Base-by-base conservation (phyloP, 2,888 invertebrate species). In the Andrena camellia region DNA sequence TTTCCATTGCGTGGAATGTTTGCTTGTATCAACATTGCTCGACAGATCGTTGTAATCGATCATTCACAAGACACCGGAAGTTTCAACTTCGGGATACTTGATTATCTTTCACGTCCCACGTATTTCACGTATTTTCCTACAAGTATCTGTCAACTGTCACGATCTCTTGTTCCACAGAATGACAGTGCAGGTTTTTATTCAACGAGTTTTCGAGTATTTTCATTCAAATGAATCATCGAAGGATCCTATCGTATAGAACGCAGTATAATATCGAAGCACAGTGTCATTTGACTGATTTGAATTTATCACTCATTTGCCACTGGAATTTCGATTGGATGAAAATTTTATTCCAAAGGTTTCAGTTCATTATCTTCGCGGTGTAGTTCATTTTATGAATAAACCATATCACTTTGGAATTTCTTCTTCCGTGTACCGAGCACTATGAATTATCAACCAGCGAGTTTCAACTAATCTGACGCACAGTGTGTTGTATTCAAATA, bases 31-130 rank as follows among this genome's bases (percentile, higher is more conserved):
- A 20, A 60, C 31, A 33, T 54, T 17, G 4, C 50, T 29, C 4
- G 42, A 17, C 26, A 20, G 48, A 29, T 5, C 26, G n/a, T 13
- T 52, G 59, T 76, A 72, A 81, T 72, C 64, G 72, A 69, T 80
- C 60, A 71, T 70, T 78, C 59, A 50, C 50, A 2, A 8, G 31
- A 17, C 6, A 10, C 69, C 68, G 77, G 81, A 83, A 81, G 35
- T 54, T 54, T 42, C 20, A 72, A n/a, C 68, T 29, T 60, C 31
- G 17, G 5, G 23, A 23, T 50, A 42, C 31, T 60, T 31, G 31
- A 71, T 71, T 62, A 71, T 62, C 17, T 29, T 2, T 29, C n/a
- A 13, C 13, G 31, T 54, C 52, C 13, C n/a, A 33, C 4, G 66
- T 26, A 50, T 66, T 66, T 66, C 8, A 31, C 17, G 31, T 31